Evolutionary conservation across 2,797 vertebrate genomes (phyloP), one percentile per base, ranked within the genome.

Genomic region (Clarias laeviceps): DNA sequence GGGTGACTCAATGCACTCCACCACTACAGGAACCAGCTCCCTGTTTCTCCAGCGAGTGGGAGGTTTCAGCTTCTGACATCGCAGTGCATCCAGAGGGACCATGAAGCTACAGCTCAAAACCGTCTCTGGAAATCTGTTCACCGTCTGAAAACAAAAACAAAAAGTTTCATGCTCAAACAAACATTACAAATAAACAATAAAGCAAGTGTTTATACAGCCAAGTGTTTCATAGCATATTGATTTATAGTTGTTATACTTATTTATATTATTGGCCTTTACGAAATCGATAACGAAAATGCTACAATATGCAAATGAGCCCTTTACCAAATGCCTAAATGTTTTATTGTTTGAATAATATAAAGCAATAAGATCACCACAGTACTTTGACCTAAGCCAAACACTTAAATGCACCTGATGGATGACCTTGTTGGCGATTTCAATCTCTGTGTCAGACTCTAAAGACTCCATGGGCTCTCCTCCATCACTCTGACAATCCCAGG

Each of bases 1-100:
- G 0, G 98, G 98, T 4, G 97, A 96, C 84, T 94, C 84, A 5
- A 96, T 37, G 0, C 93, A 92, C 74, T 97, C 97, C 89, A 99
- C 96, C 83, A 94, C 88, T 73, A 97, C 96, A 8, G 95, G 93
- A 14, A 96, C 89, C 20, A 98, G 90, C 79, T 95, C 94, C 70
- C 92, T 92, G 70, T 89, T 92, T 22, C 85, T 82, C 64, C 92
- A 90, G 0, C 72, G 92, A 0, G 94, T 95, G 0, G 97, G 95
- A 15, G 92, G 89, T 89, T 90, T 93, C 87, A 99, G 94, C 9
- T 90, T 95, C 77, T 94, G 93, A 50, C 93, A 91, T 66, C 82
- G 93, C 45, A 97, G 85, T 37, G 96, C 97, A 34, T 99, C 98
- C 2, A 93, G 95, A 4, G 97, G 97, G 56, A 97, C 93, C 8